Percentiles rank a stretch among this genome's conserved stretches.
Conservation (phyloP, 2,888 invertebrate species). For the Pollenia labialis region DNA sequence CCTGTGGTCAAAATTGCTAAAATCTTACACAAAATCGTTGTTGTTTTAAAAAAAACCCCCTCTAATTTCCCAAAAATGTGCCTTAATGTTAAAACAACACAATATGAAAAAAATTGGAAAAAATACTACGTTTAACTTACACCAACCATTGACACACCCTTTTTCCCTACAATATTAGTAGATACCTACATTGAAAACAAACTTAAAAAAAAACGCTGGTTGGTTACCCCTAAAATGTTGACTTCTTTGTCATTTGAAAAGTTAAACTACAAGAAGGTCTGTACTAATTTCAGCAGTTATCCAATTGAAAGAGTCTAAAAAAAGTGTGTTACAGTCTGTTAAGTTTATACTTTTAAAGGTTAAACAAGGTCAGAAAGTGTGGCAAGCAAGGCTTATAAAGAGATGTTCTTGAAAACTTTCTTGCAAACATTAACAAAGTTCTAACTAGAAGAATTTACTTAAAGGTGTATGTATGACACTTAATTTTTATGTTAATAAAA, state of each 20-base stretch:
- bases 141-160: background rate
- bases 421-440: conserved; percentile 22
- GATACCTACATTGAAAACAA: background rate
- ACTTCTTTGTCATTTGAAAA: conserved; percentile 26
- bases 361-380: conserved; percentile 50
- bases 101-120: too few relatives aligned
- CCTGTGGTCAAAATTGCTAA: too few relatives aligned
- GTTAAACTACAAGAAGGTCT: conserved; percentile 13
- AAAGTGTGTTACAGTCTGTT: conserved; percentile 65
- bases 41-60: too few relatives aligned
- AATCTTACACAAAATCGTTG: too few relatives aligned
- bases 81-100: too few relatives aligned
- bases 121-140: background rate
- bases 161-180: background rate
- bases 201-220: conserved; percentile 16
- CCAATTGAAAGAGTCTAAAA: conserved; percentile 31
- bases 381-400: conserved; percentile 19
- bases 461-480: conserved; percentile 42
- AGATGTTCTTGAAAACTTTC: conserved; percentile 53
- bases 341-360: conserved; percentile 50
- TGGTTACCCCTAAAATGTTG: conserved; percentile 34
- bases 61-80: too few relatives aligned
- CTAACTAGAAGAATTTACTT: background rate
- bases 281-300: conserved; percentile 42
- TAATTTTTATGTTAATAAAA: conserved; percentile 6